A percentile compares a stretch with the other conserved stretches of the same genome.
phyloP scores from a whole-genome alignment of 2,113 vertebrate genomes.

The Pristiophorus japonicus region DNA sequence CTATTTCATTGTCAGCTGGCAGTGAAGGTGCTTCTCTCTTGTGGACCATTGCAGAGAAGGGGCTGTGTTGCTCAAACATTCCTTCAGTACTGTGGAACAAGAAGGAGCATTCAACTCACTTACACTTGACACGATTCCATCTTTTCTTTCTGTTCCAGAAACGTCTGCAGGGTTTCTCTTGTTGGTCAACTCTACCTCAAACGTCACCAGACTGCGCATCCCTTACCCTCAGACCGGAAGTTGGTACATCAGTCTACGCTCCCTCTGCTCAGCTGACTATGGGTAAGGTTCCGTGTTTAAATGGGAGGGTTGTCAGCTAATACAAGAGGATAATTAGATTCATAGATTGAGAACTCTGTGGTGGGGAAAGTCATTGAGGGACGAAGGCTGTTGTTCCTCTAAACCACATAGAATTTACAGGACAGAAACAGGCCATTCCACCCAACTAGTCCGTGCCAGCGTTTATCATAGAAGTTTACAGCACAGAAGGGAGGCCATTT shows the following conservation, averaged over 20 bases:
- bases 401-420: neutral
- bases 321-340: neutral
- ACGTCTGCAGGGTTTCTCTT: constrained; percentile 75
- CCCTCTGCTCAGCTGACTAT: constrained; percentile 69
- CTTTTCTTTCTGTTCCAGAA: constrained; percentile 55
- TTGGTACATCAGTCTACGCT: constrained; percentile 90
- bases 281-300: constrained; percentile 62
- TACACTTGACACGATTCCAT: neutral
- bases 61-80: neutral
- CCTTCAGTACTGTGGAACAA: neutral
- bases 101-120: neutral
- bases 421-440: neutral
- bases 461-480: too few relatives aligned
- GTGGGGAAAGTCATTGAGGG: neutral
- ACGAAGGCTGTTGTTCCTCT: neutral
- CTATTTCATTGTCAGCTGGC: neutral
- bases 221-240: constrained; percentile 92
- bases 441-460: neutral
- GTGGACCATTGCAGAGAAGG: neutral
- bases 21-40: neutral
- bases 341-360: neutral
- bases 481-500: too few relatives aligned
- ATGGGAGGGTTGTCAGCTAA: neutral
- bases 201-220: constrained; percentile 78
- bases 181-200: constrained; percentile 68